Evolutionary conservation across 2,113 vertebrate genomes (phyloP).

Genomic region (Lutjanus erythropterus): DNA sequence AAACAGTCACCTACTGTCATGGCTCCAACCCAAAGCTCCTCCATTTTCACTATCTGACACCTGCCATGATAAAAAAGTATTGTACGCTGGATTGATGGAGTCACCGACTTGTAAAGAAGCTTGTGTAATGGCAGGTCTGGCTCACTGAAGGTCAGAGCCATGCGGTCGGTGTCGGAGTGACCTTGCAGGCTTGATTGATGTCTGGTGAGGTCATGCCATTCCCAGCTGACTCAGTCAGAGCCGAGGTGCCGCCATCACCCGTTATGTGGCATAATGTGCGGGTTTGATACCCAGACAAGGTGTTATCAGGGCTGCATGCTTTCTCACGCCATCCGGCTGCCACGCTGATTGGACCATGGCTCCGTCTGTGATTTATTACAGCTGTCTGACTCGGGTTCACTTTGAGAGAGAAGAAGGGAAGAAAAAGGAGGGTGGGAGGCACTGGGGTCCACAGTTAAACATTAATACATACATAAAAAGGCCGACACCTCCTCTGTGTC

Average conservation of each 20-base stretch:
- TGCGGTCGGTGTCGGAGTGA: conserved; percentile 44
- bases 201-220: conserved; percentile 61
- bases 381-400: conserved; percentile 49
- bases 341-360: conserved; percentile 74
- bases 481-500: conserved; percentile 36
- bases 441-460: conserved; percentile 73
- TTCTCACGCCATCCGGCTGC: conserved; percentile 75
- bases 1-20: conserved; percentile 29
- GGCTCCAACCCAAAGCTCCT: conserved; percentile 38
- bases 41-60: conserved; percentile 63
- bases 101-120: conserved; percentile 13
- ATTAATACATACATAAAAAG: conserved; percentile 73
- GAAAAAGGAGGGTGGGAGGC: conserved; percentile 38
- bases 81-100: conserved; percentile 31
- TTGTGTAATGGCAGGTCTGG: conserved; percentile 28
- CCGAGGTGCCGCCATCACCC: conserved; percentile 13
- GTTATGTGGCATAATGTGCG: conserved; percentile 11
- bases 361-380: conserved; percentile 74
- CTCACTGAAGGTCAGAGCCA: conserved; percentile 52
- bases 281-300: conserved; percentile 55
- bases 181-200: conserved; percentile 65
- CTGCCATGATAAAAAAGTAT: conserved; percentile 37
- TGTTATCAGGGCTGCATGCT: conserved; percentile 67
- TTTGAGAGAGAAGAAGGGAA: conserved; percentile 41
- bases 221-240: conserved; percentile 52